Base-by-base conservation (phyloP, 2,888 invertebrate genomes). In the Habrosyne pyritoides region DNA sequence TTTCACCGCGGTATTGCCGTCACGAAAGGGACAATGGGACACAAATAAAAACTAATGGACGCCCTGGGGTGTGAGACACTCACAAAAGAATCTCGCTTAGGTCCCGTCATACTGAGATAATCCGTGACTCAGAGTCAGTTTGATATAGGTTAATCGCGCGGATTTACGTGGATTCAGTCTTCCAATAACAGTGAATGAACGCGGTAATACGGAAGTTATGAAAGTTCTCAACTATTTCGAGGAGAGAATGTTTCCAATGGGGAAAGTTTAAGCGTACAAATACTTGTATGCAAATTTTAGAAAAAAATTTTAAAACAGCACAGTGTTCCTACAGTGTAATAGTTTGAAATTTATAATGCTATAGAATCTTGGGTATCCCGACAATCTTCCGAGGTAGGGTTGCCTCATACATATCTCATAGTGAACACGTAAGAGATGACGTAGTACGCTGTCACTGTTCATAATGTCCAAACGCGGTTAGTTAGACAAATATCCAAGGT, bases 11-110 rank as follows among this genome's bases (percentile, higher is more conserved):
- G 71, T 68, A 69, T 69, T 73, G 71, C 69, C 63, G 69, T 67
- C 67, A 60, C 67, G 72, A 66, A 75, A 78, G 42, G 83, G 84
- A 85, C 87, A 87, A 86, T 83, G 79, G 69, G 73, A 72, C 78
- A 76, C 85, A 86, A 84, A 86, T 86, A 86, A 83, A 84, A 84
- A 86, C 84, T 85, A 86, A 86, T 86, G 86, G 84, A 68, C 56
- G 64, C 66, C 64, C 65, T 64, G 69, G 66, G 71, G 71, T 60
- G 75, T 69, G 68, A 66, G 67, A 72, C 71, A 70, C 18, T 50
- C 69, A 83, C 81, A 85, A 82, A 84, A 84, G 82, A 81, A 80
- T 79, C 63, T 69, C 72, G 42, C 72, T 67, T 61, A 53, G 58
- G 54, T 56, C 74, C 71, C 71, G 77, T 82, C 83, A 83, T 83